Evolutionary conservation across 2,888 invertebrate species (phyloP).

Genomic region (Standfussiana lucernea): DNA sequence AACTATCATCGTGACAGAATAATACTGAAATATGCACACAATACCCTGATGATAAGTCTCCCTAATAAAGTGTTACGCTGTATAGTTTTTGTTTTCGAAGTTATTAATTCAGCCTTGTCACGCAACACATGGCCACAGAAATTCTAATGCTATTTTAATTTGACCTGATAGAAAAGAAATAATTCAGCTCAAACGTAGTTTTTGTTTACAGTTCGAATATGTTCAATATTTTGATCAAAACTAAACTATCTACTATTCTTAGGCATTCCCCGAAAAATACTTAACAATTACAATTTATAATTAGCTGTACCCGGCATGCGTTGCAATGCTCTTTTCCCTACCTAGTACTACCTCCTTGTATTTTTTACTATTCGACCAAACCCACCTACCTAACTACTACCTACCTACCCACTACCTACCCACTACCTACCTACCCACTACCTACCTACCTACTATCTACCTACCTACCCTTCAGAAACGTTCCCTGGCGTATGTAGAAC

Average conservation of each 20-base stretch:
- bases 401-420: too few species aligned
- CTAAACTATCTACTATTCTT: neutral
- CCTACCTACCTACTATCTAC: too few species aligned
- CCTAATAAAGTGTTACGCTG: neutral
- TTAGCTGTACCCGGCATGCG: too few species aligned
- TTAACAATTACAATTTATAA: neutral
- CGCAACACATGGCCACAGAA: conserved; percentile 1
- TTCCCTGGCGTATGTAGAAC: too few species aligned
- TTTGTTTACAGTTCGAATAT: neutral
- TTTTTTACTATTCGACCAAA: too few species aligned
- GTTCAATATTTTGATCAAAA: neutral
- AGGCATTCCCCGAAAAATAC: neutral
- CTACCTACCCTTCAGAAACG: too few species aligned
- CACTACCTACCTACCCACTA: too few species aligned
- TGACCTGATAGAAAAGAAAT: neutral
- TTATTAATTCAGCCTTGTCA: conserved; percentile 12
- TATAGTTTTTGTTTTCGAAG: conserved; percentile 15
- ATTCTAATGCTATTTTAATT: conserved; percentile 20
- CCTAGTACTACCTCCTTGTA: too few species aligned
- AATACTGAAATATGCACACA: conserved; percentile 4
- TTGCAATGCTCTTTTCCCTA: too few species aligned
- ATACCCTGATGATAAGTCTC: neutral
- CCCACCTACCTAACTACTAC: too few species aligned
- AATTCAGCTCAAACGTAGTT: neutral
- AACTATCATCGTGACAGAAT: neutral